Percentiles rank a stretch among this genome's conserved stretches.
These are phyloP conservation scores for Apostichopus parvimensis DNA, from an alignment of 35 echinoderm and acorn worm genomes.

Conservation along the genomic window DNA sequence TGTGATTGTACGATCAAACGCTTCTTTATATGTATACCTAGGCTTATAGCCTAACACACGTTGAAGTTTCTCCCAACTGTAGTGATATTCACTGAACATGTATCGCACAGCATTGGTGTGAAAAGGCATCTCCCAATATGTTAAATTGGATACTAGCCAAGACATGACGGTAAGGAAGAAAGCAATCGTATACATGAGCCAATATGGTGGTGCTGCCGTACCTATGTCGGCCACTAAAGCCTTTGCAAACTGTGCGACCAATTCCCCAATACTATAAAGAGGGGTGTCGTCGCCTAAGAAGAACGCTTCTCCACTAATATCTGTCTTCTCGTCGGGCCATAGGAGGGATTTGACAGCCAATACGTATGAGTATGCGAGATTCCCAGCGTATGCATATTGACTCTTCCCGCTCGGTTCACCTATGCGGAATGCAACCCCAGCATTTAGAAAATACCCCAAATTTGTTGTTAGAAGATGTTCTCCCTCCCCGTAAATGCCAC, in stretches of 20 bases:
- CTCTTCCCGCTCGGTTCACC: constrained; percentile 29
- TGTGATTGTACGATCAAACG: constrained; percentile 9
- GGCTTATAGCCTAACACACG: constrained; percentile 43
- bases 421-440: not conserved
- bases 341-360: constrained; percentile 16
- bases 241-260: constrained; percentile 5
- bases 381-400: constrained; percentile 55
- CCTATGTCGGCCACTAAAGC: not conserved
- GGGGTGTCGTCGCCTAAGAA: constrained; percentile 57
- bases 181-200: constrained; percentile 45
- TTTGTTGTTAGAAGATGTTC: constrained; percentile 12
- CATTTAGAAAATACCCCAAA: not conserved
- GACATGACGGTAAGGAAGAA: constrained; percentile 15
- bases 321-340: not conserved
- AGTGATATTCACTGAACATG: constrained; percentile 4
- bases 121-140: not conserved
- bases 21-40: constrained; percentile 24
- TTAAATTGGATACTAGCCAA: constrained; percentile 33
- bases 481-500: constrained; percentile 66
- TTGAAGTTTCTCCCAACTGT: constrained; percentile 17
- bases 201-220: constrained; percentile 27
- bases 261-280: not conserved
- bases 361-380: constrained; percentile 50
- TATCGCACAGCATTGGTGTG: constrained; percentile 7
- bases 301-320: constrained; percentile 25